Evolutionary conservation across 2,113 vertebrate genomes (phyloP).

Genomic region (Oncorhynchus kisutch): DNA sequence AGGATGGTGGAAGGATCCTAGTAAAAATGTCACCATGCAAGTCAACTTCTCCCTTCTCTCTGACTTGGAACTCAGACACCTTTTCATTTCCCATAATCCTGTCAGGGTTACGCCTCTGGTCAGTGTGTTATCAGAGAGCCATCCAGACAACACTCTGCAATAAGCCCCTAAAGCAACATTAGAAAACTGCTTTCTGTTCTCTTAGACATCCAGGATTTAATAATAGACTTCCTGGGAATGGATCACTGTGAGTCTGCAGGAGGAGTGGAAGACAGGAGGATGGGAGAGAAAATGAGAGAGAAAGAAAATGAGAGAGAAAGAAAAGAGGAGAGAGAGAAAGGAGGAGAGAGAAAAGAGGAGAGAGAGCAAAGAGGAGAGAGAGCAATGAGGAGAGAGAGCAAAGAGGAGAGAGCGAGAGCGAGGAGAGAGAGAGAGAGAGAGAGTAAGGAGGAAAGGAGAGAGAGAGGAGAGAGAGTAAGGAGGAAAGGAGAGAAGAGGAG

Average conservation of each 20-base stretch:
- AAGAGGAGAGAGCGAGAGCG: conserved; percentile 4
- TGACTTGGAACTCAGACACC: neutral
- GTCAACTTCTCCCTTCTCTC: too few relatives aligned
- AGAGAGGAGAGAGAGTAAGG: neutral
- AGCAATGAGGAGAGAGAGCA: neutral
- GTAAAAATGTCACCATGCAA: too few relatives aligned
- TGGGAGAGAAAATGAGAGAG: neutral
- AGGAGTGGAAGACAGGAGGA: conserved; percentile 12
- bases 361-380: conserved; percentile 14
- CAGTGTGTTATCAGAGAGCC: conserved; percentile 54
- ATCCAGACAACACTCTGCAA: conserved; percentile 57
- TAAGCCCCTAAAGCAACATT: conserved; percentile 56
- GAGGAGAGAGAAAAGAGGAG: conserved; percentile 6
- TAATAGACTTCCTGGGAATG: conserved; percentile 62
- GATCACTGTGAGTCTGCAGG: conserved; percentile 65
- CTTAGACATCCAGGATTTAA: conserved; percentile 39
- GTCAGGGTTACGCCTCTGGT: conserved; percentile 69
- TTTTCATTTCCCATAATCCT: conserved; percentile 60
- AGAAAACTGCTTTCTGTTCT: conserved; percentile 44
- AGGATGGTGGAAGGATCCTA: too few relatives aligned
- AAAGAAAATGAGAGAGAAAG: neutral
- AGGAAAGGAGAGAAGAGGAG: neutral
- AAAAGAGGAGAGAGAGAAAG: neutral
- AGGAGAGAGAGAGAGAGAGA: neutral
- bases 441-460: neutral